A percentile compares a stretch with the other conserved stretches of the same genome.
phyloP scores from a whole-genome alignment of 1,140 invertebrate species.

The Heliconius himera region DNA sequence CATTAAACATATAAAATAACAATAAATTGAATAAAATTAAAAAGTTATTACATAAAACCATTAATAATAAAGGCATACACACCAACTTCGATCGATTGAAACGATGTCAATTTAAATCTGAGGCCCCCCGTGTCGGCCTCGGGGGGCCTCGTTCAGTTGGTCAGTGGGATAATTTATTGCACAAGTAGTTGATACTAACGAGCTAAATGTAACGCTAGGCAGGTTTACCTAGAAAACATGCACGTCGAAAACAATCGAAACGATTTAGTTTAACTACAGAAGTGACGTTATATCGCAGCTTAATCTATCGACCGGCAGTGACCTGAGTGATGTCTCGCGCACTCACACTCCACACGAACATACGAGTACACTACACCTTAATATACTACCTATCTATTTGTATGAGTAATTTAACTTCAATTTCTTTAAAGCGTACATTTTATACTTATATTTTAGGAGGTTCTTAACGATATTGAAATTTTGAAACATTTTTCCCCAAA shows the following conservation, averaged over 20 bases:
- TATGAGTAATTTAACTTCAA: conserved; percentile 76
- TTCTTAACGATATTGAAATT: conserved; percentile 66
- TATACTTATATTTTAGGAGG: conserved; percentile 76
- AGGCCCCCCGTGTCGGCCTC: not conserved
- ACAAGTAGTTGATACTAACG: conserved; percentile 72
- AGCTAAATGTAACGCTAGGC: conserved; percentile 68
- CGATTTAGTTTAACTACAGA: conserved; percentile 55
- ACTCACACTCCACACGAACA: conserved; percentile 49
- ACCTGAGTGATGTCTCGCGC: conserved; percentile 57
- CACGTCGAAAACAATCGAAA: conserved; percentile 58
- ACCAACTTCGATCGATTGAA: conserved; percentile 35
- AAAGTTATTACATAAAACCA: conserved; percentile 1
- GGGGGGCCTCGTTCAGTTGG: conserved; percentile 54
- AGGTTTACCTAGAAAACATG: conserved; percentile 54
- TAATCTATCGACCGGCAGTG: conserved; percentile 70
- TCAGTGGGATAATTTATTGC: conserved; percentile 75
- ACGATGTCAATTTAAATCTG: not conserved
- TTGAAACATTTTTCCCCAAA: conserved; percentile 45
- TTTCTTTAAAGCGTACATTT: conserved; percentile 82
- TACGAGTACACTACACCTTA: conserved; percentile 67
- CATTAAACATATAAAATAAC: conserved; percentile 31
- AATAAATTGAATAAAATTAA: conserved; percentile 23
- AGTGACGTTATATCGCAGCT: conserved; percentile 62
- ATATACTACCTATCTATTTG: conserved; percentile 74
- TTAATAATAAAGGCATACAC: conserved; percentile 2